Evolutionary conservation across 2,797 vertebrate species (phyloP), one percentile per base, ranked within the genome.

Genomic region (Enteromius fasciolatus): DNA sequence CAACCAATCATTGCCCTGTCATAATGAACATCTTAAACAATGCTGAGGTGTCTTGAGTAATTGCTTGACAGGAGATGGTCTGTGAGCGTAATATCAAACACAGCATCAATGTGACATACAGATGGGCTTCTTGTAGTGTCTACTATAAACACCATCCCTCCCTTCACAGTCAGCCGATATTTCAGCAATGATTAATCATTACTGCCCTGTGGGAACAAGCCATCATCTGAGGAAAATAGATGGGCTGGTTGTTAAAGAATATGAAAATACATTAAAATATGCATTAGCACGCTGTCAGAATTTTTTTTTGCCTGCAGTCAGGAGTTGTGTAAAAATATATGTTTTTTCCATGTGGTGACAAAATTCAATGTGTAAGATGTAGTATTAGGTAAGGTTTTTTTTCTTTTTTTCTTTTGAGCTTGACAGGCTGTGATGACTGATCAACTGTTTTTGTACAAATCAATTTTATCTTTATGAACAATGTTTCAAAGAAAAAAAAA

Each of bases 131-230:
- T 69, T 33, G 54, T 69, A 75, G 76, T 73, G 74, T 83, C 75
- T 78, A 63, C 80, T 48, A 69, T 50, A 75, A 72, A 76, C 74
- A 31, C 20, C 25, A 28, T 41, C 17, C 52, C 41, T 69, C 36
- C 10, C 46, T 74, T 75, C 80, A 75, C 61, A 75, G 64, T 23
- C 54, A 80, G 87, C 86, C 86, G 80, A 91, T 92, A 92, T 93
- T 83, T 86, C 88, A 76, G 59, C 20, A 64, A 82, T 85, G 85
- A 93, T 92, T 92, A 92, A 94, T 94, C 91, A 92, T 85, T 86
- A 83, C 82, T 86, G 84, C 88, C 89, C 91, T 76, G 86, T 81
- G 89, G 91, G 92, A 87, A 90, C 84, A 89, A 87, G 91, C 31
- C 20, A 85, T 89, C 88, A 85, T 57, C 12, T 79, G 86, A 84